Evolutionary conservation across 2,797 vertebrate species (phyloP).

Genomic region (Enteromius afrohamiltoni): DNA sequence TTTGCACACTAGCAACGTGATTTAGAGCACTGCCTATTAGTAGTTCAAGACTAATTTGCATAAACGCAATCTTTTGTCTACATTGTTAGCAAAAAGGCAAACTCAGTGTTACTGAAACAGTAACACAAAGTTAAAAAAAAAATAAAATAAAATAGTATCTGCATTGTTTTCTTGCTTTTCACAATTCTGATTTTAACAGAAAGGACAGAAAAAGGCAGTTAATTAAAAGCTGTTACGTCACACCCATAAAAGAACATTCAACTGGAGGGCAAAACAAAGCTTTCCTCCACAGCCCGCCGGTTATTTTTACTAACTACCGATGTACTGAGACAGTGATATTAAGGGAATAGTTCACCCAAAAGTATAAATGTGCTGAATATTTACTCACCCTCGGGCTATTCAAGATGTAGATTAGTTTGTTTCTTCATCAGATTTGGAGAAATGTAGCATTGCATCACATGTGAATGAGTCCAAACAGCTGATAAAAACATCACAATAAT

Average conservation of each 20-base stretch:
- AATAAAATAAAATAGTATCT: not conserved
- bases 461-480: not conserved
- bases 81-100: not conserved
- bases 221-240: not conserved
- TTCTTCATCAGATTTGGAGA: not conserved
- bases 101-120: not conserved
- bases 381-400: not conserved
- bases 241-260: not conserved
- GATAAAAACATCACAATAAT: not conserved
- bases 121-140: not conserved
- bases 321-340: not conserved
- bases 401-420: not conserved
- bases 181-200: not conserved
- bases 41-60: not conserved
- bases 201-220: not conserved
- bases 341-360: not conserved
- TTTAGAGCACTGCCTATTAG: constrained; percentile 1
- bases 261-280: not conserved
- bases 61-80: not conserved
- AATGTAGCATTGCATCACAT: not conserved
- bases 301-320: not conserved
- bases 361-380: not conserved
- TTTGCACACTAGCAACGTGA: constrained; percentile 42
- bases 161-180: not conserved
- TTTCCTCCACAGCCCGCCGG: not conserved